phyloP scores from a whole-genome alignment of 1,140 invertebrate genomes.

The Aphelinus atriplicis region DNA sequence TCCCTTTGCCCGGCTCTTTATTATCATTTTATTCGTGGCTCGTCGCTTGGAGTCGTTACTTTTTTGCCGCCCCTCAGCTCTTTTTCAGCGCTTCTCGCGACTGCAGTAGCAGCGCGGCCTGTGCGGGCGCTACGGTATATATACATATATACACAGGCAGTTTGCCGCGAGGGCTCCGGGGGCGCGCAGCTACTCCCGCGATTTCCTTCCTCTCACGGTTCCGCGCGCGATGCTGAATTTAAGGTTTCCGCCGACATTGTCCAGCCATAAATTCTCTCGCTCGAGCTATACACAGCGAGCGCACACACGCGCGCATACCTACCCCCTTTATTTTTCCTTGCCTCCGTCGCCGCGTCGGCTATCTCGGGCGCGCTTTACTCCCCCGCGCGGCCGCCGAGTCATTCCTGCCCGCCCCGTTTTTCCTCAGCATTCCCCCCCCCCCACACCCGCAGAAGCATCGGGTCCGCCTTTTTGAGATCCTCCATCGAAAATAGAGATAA shows the following conservation, averaged over 20 bases:
- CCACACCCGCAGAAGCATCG: too few relatives aligned
- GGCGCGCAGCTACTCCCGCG: neutral
- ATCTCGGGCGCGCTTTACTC: neutral
- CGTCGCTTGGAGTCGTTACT: slow-evolving; percentile 43
- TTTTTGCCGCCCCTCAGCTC: slow-evolving; percentile 18
- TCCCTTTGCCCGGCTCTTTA: slow-evolving; percentile 45
- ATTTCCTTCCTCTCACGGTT: slow-evolving; percentile 36
- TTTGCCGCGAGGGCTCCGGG: too few relatives aligned
- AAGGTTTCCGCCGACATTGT: slow-evolving; percentile 51
- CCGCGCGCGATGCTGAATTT: slow-evolving; percentile 52
- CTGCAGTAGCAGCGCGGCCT: slow-evolving; percentile 1
- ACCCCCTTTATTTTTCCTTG: slow-evolving; percentile 22
- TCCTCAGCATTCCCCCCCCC: neutral
- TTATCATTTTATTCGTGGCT: slow-evolving; percentile 55
- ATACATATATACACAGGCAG: slow-evolving; percentile 3
- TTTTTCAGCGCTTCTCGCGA: neutral
- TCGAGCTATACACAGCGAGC: slow-evolving; percentile 1
- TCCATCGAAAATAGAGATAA: too few relatives aligned
- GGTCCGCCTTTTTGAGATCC: too few relatives aligned
- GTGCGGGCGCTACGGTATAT: slow-evolving; percentile 28
- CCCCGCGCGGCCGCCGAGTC: slow-evolving; percentile 21
- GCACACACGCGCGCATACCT: neutral
- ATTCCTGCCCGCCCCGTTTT: slow-evolving; percentile 10
- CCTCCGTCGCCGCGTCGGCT: neutral
- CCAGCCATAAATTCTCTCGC: slow-evolving; percentile 48